phyloP scores from a whole-genome alignment of 1,140 invertebrate genomes.

The Lepidurus packardi region DNA sequence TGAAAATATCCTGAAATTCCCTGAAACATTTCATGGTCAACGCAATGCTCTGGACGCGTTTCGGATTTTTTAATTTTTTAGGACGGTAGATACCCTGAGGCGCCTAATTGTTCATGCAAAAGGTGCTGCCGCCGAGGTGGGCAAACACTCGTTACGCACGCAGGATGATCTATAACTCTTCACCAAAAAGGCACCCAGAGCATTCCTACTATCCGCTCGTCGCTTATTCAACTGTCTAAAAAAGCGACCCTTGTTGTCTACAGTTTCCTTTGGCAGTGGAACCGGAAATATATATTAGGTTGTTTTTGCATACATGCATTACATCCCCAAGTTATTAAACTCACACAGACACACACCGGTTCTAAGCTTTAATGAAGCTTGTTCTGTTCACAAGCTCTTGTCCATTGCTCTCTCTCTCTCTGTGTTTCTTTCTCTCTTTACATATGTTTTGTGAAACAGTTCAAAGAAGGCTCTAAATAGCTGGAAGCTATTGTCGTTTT shows the following conservation, averaged over 20 bases:
- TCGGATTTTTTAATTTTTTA: too few species aligned
- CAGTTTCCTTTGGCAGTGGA: not conserved
- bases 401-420: not conserved
- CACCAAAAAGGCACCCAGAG: slow-evolving; percentile 3
- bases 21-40: not conserved
- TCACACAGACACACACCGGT: not conserved
- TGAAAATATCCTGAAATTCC: not conserved
- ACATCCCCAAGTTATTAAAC: not conserved
- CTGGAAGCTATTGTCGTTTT: not conserved
- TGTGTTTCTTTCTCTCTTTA: not conserved
- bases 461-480: not conserved
- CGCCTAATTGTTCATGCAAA: slow-evolving; percentile 11
- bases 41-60: not conserved
- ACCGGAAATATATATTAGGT: slow-evolving; percentile 16
- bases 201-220: not conserved
- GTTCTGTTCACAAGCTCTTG: not conserved
- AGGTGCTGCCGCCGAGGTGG: slow-evolving; percentile 10
- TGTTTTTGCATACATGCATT: not conserved
- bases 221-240: too few species aligned
- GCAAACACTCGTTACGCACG: slow-evolving; percentile 18
- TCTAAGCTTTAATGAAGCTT: slow-evolving; percentile 1
- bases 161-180: slow-evolving; percentile 14
- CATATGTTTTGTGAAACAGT: not conserved
- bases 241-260: too few species aligned
- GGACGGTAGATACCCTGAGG: not conserved